phyloP scores from a whole-genome alignment of 2,113 vertebrate genomes.

The Lycaon pictus region DNA sequence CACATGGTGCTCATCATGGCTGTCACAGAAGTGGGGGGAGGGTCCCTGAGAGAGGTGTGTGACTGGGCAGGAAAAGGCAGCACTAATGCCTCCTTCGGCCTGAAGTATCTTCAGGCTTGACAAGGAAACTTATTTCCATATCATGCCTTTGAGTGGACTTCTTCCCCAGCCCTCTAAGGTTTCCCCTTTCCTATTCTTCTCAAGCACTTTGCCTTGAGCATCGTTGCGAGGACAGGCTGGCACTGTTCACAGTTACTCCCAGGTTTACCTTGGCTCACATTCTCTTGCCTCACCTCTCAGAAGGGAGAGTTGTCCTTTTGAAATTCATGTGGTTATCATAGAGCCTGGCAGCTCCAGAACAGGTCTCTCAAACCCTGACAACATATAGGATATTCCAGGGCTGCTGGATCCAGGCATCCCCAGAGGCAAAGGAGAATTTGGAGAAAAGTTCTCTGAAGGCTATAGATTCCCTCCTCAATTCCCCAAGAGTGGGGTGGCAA shows the following conservation, averaged over 20 bases:
- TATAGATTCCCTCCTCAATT: not conserved
- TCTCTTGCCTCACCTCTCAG: not conserved
- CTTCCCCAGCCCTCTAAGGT: not conserved
- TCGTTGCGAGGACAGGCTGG: not conserved
- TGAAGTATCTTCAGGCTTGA: not conserved
- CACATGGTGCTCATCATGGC: not conserved
- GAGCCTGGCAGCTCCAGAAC: conserved; percentile 39
- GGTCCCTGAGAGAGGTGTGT: not conserved
- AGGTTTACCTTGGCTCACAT: not conserved
- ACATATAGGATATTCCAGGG: not conserved
- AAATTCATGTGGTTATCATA: conserved; percentile 13
- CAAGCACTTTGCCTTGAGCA: not conserved
- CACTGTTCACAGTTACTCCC: not conserved
- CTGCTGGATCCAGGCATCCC: not conserved
- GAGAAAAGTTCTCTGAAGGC: not conserved
- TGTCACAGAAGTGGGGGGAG: not conserved
- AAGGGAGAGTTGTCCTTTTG: not conserved
- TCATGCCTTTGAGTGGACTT: not conserved
- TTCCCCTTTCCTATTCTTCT: not conserved
- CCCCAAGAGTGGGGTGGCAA: not conserved
- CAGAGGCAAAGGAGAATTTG: not conserved
- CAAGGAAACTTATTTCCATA: not conserved
- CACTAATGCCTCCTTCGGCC: not conserved
- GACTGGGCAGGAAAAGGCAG: not conserved
- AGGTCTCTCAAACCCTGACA: not conserved